Evolutionary conservation across 2,797 vertebrate genomes (phyloP).

Genomic region (Tolypeutes matacus): DNA sequence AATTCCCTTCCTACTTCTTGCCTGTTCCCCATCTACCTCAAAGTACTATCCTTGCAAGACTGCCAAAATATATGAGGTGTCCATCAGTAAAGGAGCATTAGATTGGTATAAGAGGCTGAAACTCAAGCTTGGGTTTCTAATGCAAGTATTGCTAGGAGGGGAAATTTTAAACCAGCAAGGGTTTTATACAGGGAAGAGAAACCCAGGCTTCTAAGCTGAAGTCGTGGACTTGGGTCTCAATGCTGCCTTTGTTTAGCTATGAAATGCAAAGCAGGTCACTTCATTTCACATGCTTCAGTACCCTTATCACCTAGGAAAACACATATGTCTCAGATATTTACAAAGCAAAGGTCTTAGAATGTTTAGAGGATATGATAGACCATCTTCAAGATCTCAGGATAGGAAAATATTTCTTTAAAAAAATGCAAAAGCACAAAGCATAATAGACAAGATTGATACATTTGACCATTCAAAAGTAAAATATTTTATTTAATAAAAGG

Average conservation of each 20-base stretch:
- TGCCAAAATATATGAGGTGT: not conserved
- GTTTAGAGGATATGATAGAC: not conserved
- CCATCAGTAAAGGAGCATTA: not conserved
- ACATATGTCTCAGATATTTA: not conserved
- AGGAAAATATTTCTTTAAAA: not conserved
- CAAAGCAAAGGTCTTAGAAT: not conserved
- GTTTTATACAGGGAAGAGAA: not conserved
- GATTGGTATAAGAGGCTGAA: not conserved
- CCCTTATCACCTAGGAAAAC: not conserved
- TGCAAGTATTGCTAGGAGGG: not conserved
- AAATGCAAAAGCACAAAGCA: not conserved
- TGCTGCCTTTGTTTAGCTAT: not conserved
- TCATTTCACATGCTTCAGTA: not conserved
- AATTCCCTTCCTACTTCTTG: not conserved
- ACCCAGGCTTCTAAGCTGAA: not conserved
- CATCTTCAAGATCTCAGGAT: not conserved
- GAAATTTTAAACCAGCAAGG: not conserved
- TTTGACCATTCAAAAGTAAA: conserved; percentile 3
- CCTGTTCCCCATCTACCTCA: not conserved
- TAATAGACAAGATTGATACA: not conserved
- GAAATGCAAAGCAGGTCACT: not conserved
- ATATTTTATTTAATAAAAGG: not conserved
- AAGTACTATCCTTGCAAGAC: not conserved
- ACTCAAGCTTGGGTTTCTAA: not conserved
- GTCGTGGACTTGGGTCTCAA: not conserved